Evolutionary conservation across 2,113 vertebrate species (phyloP), one percentile per base, ranked within the genome.

Genomic region (Chrysemys picta): DNA sequence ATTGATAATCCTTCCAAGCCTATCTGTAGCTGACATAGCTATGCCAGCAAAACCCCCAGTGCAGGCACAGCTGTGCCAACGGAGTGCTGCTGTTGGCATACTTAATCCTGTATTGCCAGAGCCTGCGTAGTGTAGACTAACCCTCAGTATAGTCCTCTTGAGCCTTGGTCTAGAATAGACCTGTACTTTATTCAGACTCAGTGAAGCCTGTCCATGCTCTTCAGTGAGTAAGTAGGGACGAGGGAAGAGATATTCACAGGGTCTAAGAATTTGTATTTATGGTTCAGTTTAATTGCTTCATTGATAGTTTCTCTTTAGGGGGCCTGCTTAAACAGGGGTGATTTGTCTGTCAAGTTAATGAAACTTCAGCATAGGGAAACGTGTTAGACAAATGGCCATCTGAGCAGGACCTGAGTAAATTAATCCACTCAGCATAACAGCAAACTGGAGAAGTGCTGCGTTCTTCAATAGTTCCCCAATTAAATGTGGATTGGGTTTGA

Each of bases 401-500:
- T 82, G 45, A 14, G 1, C 53, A 49, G 49, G 59, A 84, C 38
- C 91, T 25, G 69, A 59, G 62, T 65, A 45, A 76, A 88, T 72
- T 53, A n/a, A 90, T 88, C 62, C 42, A 17, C 29, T 3, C 5
- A 59, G 50, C 86, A 5, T 38, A 57, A 8, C 6, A 87, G 84
- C 85, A 91, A 91, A 80, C 31, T 3, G 3, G n/a, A 42, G 38
- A 82, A 93, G 57, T n/a, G 38, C 87, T 92, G 49, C 56, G 50
- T 47, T 91, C 80, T 80, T 94, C 80, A 59, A 0, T 17, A 62
- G 91, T 93, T 94, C 84, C 90, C 62, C 50, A 72, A 86, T 84
- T 76, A 21, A 6, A 29, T 38, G 35, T 79, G 89, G 88, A 91
- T 83, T 78, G 65, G 54, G 59, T 94, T 96, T 87, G 92, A 96